Evolutionary conservation across 1,140 invertebrate species (phyloP), one percentile per base, ranked within the genome.

Genomic region (Drosophila rufa): DNA sequence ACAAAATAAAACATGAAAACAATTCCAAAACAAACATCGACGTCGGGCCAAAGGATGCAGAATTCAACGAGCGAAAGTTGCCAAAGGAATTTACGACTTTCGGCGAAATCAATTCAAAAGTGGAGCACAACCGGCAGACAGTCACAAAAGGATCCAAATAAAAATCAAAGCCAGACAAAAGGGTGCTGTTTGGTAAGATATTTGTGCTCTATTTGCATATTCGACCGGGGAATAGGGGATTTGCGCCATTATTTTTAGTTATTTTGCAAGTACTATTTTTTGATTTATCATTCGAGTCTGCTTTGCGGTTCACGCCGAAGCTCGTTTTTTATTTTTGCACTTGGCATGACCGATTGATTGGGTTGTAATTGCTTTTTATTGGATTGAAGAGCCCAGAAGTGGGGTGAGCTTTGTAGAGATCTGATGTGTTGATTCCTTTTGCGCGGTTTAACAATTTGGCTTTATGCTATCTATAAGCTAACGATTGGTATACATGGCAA

Each of bases 41-140:
- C 47, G 68, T 22, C 45, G 22, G 70, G 27, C 68, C 50, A 50
- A 51, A 73, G 70, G 70, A 73, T 73, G 55, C 70, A 43, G 48
- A 43, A 60, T 60, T 73, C 68, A 73, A 51, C 53, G 53, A 78
- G 77, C 80, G 83, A 87, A 87, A 87, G 83, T 87, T 87, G 43
- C 64, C 56, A 89, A 89, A 89, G 78, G 85, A 89, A 89, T 89
- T 90, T 89, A 89, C 85, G 78, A 81, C 85, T 89, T 84, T 81
- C 65, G 80, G 76, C 76, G 65, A 84, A 89, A 84, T 84, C 85
- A 84, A 89, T 89, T 80, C 65, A 62, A 84, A 90, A 84, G 69
- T 89, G 70, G 66, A 76, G 64, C 82, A 81, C 15, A 64, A 71
- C 74, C 55, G 43, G 62, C 46, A 45, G 71, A 75, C 50, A 25